Evolutionary conservation across 2,113 vertebrate genomes (phyloP).

Genomic region (Calyptomena viridis): DNA sequence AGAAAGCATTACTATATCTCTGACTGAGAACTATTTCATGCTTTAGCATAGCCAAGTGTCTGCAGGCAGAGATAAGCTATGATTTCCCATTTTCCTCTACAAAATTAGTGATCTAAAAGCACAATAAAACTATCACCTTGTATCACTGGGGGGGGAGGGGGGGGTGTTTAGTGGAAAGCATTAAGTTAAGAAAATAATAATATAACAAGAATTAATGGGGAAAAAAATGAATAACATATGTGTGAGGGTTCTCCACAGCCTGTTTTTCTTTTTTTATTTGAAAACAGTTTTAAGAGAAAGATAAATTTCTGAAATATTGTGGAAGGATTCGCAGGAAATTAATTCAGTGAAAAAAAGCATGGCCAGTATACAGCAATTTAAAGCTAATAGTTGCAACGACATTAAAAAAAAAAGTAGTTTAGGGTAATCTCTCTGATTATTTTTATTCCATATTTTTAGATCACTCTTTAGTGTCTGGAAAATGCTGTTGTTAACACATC

Average conservation of each 20-base stretch:
- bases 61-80: slow-evolving; percentile 74
- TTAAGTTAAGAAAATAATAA: neutral
- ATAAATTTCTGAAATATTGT: neutral
- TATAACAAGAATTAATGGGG: neutral
- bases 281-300: slow-evolving; percentile 42
- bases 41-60: slow-evolving; percentile 62
- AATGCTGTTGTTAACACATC: neutral
- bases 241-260: neutral
- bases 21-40: slow-evolving; percentile 61
- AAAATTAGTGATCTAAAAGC: slow-evolving; percentile 72
- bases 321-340: neutral
- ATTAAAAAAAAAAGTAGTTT: neutral
- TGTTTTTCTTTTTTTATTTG: neutral
- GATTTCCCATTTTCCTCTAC: slow-evolving; percentile 64
- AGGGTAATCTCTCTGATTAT: neutral
- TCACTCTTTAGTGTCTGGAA: neutral
- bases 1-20: slow-evolving; percentile 58
- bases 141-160: neutral
- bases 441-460: neutral
- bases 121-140: slow-evolving; percentile 64
- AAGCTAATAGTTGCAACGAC: neutral
- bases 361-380: neutral
- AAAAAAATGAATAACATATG: neutral
- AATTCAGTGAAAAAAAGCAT: neutral
- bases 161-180: neutral